A percentile compares a stretch with the other conserved stretches of the same genome.
Evolutionary conservation across 2,888 invertebrate genomes (phyloP).

Genomic region (Perizoma flavofasciatum): DNA sequence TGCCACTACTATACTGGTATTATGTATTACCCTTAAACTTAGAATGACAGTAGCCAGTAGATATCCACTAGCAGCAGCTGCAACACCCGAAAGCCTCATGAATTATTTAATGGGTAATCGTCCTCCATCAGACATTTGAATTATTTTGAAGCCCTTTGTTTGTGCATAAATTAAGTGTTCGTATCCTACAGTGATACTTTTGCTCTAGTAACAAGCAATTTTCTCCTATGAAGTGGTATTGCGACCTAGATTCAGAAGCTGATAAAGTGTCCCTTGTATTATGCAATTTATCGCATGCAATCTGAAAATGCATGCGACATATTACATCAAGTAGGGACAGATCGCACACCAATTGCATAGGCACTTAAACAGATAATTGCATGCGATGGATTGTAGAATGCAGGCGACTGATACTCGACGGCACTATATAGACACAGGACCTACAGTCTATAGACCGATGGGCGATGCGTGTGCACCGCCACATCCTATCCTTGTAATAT

Average conservation of each 20-base stretch:
- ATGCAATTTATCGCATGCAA: not conserved
- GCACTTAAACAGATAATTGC: too few species aligned
- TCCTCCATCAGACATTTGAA: slow-evolving; percentile 69
- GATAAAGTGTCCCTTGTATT: not conserved
- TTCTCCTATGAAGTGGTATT: slow-evolving; percentile 43
- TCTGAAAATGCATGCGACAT: too few species aligned
- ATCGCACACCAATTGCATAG: too few species aligned
- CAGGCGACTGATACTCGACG: too few species aligned
- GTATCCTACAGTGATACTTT: slow-evolving; percentile 34
- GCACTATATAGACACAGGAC: too few species aligned
- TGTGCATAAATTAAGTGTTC: slow-evolving; percentile 65
- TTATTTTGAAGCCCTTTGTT: slow-evolving; percentile 70
- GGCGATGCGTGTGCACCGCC: too few species aligned
- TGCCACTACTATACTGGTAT: too few species aligned
- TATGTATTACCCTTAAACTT: too few species aligned
- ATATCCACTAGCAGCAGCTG: slow-evolving; percentile 55
- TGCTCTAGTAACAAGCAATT: slow-evolving; percentile 45
- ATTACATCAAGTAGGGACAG: too few species aligned
- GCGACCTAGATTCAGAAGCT: slow-evolving; percentile 37
- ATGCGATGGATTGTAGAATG: too few species aligned
- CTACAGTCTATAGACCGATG: too few species aligned
- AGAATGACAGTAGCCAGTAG: slow-evolving; percentile 19
- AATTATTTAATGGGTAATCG: slow-evolving; percentile 72
- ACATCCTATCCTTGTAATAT: too few species aligned
- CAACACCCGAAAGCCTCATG: slow-evolving; percentile 61